These are phyloP conservation scores for Pachypanchax playfairii DNA, from an alignment of 2,113 vertebrate genomes.

Conservation along the genomic window DNA sequence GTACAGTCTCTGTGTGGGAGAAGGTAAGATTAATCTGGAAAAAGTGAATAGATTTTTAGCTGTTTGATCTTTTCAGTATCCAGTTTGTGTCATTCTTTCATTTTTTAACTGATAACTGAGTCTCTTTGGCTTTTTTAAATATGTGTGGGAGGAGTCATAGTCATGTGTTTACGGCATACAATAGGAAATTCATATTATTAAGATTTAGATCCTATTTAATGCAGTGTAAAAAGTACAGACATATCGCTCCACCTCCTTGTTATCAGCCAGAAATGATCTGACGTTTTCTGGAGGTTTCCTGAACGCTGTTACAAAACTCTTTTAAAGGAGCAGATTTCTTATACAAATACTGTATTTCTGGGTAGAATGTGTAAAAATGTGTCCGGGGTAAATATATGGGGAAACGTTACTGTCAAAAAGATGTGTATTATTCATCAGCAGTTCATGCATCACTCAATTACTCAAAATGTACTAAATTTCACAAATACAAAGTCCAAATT, in stretches of 20 bases:
- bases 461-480: too few relatives aligned
- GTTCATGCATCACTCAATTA: too few relatives aligned
- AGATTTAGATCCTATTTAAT: too few relatives aligned
- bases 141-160: too few relatives aligned
- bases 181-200: background rate
- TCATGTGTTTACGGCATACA: background rate
- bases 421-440: too few relatives aligned
- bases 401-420: too few relatives aligned
- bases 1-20: conserved; percentile 79
- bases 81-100: background rate
- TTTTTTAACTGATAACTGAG: too few relatives aligned
- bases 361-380: too few relatives aligned
- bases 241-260: background rate
- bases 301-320: conserved; percentile 6
- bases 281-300: conserved; percentile 9
- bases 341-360: background rate
- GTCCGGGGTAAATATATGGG: too few relatives aligned
- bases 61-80: background rate
- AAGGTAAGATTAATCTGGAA: conserved; percentile 73
- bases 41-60: background rate
- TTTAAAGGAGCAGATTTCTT: background rate
- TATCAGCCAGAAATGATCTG: background rate
- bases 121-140: too few relatives aligned
- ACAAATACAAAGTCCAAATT: too few relatives aligned
- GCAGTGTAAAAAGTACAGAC: background rate